phyloP scores from a whole-genome alignment of 2,797 vertebrate species.

The Discoglossus pictus region DNA sequence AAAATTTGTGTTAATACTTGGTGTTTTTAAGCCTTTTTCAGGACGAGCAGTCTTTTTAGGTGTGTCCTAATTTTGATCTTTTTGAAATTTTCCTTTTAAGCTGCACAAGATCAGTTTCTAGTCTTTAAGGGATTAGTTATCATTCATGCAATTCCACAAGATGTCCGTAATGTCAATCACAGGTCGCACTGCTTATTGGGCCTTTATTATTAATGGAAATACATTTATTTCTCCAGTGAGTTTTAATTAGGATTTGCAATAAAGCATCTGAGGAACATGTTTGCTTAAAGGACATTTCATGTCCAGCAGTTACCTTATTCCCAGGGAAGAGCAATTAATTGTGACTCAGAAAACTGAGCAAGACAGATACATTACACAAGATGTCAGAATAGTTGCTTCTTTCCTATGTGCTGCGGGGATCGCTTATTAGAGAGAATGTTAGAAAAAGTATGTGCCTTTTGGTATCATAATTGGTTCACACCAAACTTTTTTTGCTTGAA shows the following conservation, averaged over 20 bases:
- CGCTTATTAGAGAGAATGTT: constrained; percentile 24
- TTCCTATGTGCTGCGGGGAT: constrained; percentile 7
- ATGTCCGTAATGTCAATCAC: no score
- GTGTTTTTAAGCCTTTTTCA: no score
- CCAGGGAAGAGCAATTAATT: constrained; percentile 22
- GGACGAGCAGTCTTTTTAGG: no score
- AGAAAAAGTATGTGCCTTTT: constrained; percentile 8
- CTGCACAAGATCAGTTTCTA: no score
- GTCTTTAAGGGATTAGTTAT: no score
- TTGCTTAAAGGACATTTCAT: constrained; percentile 7
- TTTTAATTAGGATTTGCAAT: no score
- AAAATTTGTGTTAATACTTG: no score
- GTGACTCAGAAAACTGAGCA: constrained; percentile 23
- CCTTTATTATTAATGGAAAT: no score
- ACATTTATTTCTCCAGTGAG: background rate
- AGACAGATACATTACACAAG: constrained; percentile 13
- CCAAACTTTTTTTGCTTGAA: constrained; percentile 2
- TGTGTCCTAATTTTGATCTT: no score
- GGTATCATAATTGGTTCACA: constrained; percentile 26
- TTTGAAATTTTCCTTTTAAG: no score
- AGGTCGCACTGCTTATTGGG: no score
- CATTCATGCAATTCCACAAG: no score
- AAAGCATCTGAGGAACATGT: background rate
- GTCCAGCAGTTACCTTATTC: background rate
- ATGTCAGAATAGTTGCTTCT: constrained; percentile 5